Evolutionary conservation across 35 echinoderm and acorn worm genomes (phyloP).

Genomic region (Heliocidaris erythrogramma): DNA sequence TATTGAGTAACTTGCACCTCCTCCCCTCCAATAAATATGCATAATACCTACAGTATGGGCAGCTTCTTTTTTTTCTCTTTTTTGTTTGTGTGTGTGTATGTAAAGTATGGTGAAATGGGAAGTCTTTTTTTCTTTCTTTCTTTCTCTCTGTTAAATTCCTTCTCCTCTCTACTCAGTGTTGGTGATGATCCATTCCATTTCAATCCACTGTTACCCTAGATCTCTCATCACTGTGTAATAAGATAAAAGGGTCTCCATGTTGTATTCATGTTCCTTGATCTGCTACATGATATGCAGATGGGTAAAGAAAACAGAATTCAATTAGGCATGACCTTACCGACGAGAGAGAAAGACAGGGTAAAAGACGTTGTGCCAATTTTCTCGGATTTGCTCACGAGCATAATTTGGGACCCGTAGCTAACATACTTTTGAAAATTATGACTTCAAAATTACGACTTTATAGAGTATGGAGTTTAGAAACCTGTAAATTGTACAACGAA

Average conservation of each 20-base stretch:
- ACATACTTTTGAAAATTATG: not conserved
- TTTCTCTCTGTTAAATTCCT: not conserved
- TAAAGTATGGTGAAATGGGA: no score
- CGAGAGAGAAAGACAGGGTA: not conserved
- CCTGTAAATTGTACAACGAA: not conserved
- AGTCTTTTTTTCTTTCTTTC: no score
- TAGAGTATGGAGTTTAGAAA: not conserved
- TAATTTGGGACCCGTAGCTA: not conserved
- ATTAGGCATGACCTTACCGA: conserved; percentile 2
- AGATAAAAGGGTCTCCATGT: conserved; percentile 22
- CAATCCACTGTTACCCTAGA: not conserved
- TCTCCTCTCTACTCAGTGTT: not conserved
- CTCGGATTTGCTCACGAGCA: not conserved
- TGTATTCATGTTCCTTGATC: not conserved
- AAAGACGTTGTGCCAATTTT: not conserved
- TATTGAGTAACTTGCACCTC: no score
- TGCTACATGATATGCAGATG: not conserved
- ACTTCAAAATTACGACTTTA: not conserved
- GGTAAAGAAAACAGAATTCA: not conserved
- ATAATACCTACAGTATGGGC: no score
- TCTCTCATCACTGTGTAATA: not conserved
- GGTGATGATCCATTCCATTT: not conserved
- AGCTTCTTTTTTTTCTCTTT: no score
- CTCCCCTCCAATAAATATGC: no score
- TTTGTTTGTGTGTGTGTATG: no score